phyloP scores from a whole-genome alignment of 2,888 invertebrate species.

The Cataglyphis altisquamis region DNA sequence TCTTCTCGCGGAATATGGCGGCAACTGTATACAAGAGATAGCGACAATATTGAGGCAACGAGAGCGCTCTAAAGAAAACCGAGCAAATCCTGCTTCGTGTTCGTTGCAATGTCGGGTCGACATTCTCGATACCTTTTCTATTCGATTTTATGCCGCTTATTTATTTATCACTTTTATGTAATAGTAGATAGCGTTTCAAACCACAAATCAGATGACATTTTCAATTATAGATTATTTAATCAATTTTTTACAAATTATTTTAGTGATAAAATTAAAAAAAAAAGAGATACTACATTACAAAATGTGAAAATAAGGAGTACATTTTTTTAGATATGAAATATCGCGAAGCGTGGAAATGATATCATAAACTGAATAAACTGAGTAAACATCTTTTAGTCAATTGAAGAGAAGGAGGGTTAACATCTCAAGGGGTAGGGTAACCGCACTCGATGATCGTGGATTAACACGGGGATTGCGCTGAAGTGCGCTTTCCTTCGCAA shows the following conservation, averaged over 20 bases:
- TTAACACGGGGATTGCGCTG: slow-evolving; percentile 73
- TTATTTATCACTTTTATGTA: background rate
- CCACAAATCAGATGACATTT: background rate
- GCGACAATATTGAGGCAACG: slow-evolving; percentile 82
- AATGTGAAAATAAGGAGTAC: background rate
- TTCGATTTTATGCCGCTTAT: background rate
- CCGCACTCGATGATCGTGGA: slow-evolving; percentile 62
- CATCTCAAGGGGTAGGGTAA: background rate
- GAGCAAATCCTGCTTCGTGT: slow-evolving; percentile 49
- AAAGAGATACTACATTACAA: background rate
- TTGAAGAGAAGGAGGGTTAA: background rate
- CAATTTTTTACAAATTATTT: background rate
- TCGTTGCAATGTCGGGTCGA: slow-evolving; percentile 14
- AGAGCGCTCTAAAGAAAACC: slow-evolving; percentile 67
- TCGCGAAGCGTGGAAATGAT: background rate
- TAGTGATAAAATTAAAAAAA: background rate
- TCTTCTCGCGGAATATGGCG: slow-evolving; percentile 83
- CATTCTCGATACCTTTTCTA: background rate
- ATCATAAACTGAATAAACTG: slow-evolving; percentile 25
- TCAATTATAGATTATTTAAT: background rate
- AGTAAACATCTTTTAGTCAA: slow-evolving; percentile 16
- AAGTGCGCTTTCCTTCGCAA: slow-evolving; percentile 64
- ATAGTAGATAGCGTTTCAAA: background rate
- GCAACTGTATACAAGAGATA: slow-evolving; percentile 85
- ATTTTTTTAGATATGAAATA: background rate